Percentiles rank a stretch among this genome's conserved stretches.
These are phyloP conservation scores for Hermaeophaga mercurialis DNA, from an alignment of 2,888 invertebrate genomes.

Conservation along the genomic window DNA sequence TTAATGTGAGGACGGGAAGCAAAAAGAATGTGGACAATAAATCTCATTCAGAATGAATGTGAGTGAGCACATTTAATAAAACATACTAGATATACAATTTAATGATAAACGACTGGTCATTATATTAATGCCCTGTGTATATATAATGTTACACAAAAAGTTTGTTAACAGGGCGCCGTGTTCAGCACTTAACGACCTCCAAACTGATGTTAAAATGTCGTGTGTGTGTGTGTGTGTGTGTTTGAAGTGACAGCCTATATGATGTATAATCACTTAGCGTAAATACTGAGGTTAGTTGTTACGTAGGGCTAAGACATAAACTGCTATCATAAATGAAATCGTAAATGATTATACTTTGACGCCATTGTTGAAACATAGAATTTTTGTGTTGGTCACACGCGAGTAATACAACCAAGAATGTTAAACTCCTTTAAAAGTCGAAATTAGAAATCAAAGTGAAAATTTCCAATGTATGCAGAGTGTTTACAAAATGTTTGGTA, in stretches of 20 bases:
- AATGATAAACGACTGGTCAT: constrained; percentile 1
- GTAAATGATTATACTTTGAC: too few species aligned
- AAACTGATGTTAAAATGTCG: constrained; percentile 13
- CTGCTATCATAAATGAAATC: too few species aligned
- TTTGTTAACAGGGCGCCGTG: constrained; percentile 3
- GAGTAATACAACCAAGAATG: too few species aligned
- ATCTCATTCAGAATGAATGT: background rate
- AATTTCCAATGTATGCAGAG: too few species aligned
- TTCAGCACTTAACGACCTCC: background rate
- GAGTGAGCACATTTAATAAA: background rate
- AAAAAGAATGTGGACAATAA: background rate
- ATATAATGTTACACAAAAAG: constrained; percentile 9
- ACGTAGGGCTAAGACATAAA: background rate
- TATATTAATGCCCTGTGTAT: background rate
- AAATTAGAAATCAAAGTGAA: too few species aligned
- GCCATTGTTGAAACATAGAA: too few species aligned
- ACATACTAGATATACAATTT: background rate
- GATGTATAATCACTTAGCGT: background rate
- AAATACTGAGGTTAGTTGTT: background rate
- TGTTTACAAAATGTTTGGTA: too few species aligned
- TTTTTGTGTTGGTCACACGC: too few species aligned
- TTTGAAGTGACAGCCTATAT: constrained; percentile 3
- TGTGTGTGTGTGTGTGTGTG: too few species aligned
- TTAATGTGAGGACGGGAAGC: too few species aligned
- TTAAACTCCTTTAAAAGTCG: too few species aligned